These are phyloP conservation scores for Abrostola tripartita DNA, from an alignment of 2,888 invertebrate species.

Conservation along the genomic window DNA sequence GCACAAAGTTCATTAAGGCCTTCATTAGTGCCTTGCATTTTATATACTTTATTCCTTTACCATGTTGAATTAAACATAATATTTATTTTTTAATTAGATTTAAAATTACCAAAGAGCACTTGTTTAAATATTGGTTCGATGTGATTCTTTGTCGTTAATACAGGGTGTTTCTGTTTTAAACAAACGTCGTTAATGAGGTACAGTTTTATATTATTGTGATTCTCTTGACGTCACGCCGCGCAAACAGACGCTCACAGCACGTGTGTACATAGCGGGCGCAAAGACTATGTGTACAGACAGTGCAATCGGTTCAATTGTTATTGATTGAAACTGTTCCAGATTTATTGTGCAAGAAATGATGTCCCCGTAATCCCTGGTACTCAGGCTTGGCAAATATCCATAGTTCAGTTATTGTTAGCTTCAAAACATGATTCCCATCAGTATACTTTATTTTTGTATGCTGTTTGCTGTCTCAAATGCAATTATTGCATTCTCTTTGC, in stretches of 20 bases:
- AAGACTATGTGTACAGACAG: constrained; percentile 25
- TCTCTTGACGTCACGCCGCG: constrained; percentile 46
- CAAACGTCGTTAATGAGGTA: constrained; percentile 41
- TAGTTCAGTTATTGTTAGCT: too few species aligned
- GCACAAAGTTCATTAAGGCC: background rate
- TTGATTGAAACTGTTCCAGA: background rate
- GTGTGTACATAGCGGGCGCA: constrained; percentile 46
- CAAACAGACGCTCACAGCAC: constrained; percentile 44
- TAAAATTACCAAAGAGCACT: constrained; percentile 4
- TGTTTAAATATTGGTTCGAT: constrained; percentile 21
- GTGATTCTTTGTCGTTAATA: background rate
- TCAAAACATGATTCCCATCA: too few species aligned
- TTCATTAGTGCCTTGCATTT: constrained; percentile 1
- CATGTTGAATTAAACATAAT: background rate
- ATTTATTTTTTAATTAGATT: background rate
- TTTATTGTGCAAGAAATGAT: too few species aligned
- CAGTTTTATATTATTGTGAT: constrained; percentile 47
- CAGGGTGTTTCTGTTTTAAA: constrained; percentile 3
- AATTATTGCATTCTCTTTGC: too few species aligned
- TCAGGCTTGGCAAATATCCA: too few species aligned
- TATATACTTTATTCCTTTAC: constrained; percentile 10
- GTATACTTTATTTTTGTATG: too few species aligned
- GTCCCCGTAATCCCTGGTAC: too few species aligned
- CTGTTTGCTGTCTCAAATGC: too few species aligned
- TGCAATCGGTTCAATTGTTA: constrained; percentile 11